These are phyloP conservation scores for Tetramorium parvispinum DNA, from an alignment of 1,140 invertebrate genomes.

Conservation along the genomic window DNA sequence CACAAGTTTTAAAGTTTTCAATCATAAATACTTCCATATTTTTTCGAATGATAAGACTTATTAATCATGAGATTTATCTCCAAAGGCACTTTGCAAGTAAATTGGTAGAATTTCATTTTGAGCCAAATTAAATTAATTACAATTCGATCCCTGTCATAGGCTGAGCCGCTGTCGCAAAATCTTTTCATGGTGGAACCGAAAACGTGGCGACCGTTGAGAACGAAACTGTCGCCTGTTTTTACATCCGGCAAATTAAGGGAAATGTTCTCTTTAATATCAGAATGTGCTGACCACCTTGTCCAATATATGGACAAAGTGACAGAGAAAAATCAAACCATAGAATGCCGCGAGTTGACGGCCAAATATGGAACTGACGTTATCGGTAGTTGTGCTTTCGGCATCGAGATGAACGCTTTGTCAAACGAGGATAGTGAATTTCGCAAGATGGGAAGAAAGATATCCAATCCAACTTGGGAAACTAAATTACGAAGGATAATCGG, in stretches of 20 bases:
- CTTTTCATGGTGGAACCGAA: conserved; percentile 79
- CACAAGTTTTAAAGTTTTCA: neutral
- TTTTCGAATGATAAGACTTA: too few relatives aligned
- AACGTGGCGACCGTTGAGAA: conserved; percentile 86
- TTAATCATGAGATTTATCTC: too few relatives aligned
- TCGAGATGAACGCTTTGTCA: conserved; percentile 85
- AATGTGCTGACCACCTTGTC: conserved; percentile 79
- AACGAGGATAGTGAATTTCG: conserved; percentile 84
- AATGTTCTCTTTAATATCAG: conserved; percentile 78
- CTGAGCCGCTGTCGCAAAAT: conserved; percentile 64
- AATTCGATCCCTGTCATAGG: neutral
- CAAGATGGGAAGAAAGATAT: conserved; percentile 78
- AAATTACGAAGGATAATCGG: conserved; percentile 60
- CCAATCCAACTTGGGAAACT: conserved; percentile 82
- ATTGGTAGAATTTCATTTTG: neutral
- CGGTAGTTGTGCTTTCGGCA: conserved; percentile 75
- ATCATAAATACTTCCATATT: too few relatives aligned
- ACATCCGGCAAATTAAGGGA: conserved; percentile 67
- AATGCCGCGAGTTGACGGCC: conserved; percentile 84
- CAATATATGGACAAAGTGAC: conserved; percentile 77
- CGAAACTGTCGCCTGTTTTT: conserved; percentile 82
- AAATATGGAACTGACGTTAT: conserved; percentile 86
- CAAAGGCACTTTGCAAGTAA: neutral
- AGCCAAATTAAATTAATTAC: neutral
- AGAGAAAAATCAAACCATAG: conserved; percentile 77